Conservation (phyloP, 2,888 invertebrate species). For the Siphonodentalium dalli region DNA sequence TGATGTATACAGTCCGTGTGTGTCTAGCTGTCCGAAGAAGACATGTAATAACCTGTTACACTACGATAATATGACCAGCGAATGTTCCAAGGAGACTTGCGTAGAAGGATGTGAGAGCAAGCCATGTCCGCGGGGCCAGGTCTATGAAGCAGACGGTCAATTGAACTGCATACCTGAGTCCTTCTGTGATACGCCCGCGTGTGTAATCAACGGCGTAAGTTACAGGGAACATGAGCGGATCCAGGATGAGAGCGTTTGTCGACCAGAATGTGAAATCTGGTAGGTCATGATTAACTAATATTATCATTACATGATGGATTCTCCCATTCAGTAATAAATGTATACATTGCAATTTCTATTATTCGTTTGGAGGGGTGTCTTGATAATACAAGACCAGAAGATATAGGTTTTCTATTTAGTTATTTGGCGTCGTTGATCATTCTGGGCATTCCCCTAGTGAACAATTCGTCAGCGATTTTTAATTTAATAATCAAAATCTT, state of each 20-base stretch:
- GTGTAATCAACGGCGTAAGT: constrained; percentile 73
- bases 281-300: constrained; percentile 39
- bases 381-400: too few species aligned
- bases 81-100: constrained; percentile 66
- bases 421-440: too few species aligned
- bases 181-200: constrained; percentile 75
- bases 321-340: too few species aligned
- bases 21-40: constrained; percentile 81
- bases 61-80: constrained; percentile 72
- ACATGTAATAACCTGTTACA: constrained; percentile 80
- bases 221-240: constrained; percentile 82
- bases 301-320: background rate
- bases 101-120: constrained; percentile 78
- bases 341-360: too few species aligned
- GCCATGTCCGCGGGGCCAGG: constrained; percentile 76
- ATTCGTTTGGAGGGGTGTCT: too few species aligned
- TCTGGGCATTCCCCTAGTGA: too few species aligned
- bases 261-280: constrained; percentile 80
- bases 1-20: constrained; percentile 80
- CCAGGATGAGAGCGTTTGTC: constrained; percentile 66
- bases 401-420: too few species aligned
- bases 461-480: too few species aligned
- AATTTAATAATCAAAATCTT: too few species aligned
- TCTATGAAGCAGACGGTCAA: constrained; percentile 76
- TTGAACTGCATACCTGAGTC: constrained; percentile 78